These are phyloP conservation scores for Pseudachorutes palmiensis DNA, from an alignment of 1,140 invertebrate genomes.

Conservation along the genomic window DNA sequence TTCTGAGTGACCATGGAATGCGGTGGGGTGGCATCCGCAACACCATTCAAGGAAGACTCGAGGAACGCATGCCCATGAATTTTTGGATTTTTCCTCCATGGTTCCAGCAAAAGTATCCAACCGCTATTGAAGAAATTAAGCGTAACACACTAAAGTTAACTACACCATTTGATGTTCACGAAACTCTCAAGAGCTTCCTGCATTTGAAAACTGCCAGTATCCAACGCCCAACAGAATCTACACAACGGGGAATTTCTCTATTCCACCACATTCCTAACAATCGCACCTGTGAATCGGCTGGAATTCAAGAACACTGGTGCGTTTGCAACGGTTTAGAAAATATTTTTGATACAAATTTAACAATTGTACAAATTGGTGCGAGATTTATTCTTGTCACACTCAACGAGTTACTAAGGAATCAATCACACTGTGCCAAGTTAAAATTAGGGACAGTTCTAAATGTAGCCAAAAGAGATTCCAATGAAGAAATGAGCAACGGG, in stretches of 20 bases:
- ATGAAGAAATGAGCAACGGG: not conserved
- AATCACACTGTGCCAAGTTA: slow-evolving; percentile 30
- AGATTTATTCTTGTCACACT: slow-evolving; percentile 24
- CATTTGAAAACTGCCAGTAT: slow-evolving; percentile 30
- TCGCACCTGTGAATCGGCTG: slow-evolving; percentile 30
- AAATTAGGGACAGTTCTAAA: slow-evolving; percentile 24
- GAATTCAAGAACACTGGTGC: slow-evolving; percentile 33
- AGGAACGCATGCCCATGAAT: slow-evolving; percentile 53
- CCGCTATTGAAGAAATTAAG: slow-evolving; percentile 23
- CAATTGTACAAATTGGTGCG: slow-evolving; percentile 21
- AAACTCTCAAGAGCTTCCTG: slow-evolving; percentile 31
- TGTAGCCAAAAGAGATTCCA: slow-evolving; percentile 11
- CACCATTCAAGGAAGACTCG: slow-evolving; percentile 45
- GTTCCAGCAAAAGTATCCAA: slow-evolving; percentile 39
- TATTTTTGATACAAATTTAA: slow-evolving; percentile 9
- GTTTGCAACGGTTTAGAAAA: slow-evolving; percentile 28
- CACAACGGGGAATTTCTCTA: slow-evolving; percentile 7
- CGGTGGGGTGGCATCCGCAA: slow-evolving; percentile 67
- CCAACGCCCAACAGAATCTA: not conserved
- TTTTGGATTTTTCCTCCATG: slow-evolving; percentile 47
- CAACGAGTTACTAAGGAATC: slow-evolving; percentile 17
- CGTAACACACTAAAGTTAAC: slow-evolving; percentile 41
- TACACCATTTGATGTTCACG: slow-evolving; percentile 37
- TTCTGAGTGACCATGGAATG: slow-evolving; percentile 87
- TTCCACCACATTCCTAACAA: slow-evolving; percentile 20